phyloP scores from a whole-genome alignment of 2,113 vertebrate species.

The Sylvilagus bachmani region DNA sequence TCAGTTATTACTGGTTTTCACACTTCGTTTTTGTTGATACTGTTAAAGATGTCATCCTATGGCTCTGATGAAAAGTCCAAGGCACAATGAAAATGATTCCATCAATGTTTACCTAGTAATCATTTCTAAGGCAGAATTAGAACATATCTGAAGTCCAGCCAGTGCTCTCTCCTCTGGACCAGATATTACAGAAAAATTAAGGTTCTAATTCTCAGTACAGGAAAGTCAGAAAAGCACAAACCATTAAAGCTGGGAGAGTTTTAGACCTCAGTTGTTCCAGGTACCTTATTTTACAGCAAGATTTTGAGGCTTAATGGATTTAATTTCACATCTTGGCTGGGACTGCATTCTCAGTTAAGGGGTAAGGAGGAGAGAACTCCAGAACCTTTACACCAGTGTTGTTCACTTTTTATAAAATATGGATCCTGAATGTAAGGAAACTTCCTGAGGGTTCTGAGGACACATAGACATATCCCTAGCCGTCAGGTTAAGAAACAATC shows the following conservation, averaged over 20 bases:
- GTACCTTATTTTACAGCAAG: background rate
- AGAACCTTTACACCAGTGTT: background rate
- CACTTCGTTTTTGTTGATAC: background rate
- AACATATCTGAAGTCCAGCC: background rate
- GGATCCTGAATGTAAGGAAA: conserved; percentile 31
- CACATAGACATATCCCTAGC: background rate
- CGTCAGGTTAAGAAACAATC: conserved; percentile 26
- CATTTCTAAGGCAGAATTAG: conserved; percentile 38
- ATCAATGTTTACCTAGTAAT: background rate
- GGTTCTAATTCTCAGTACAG: background rate
- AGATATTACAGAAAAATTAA: conserved; percentile 36
- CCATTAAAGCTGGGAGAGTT: background rate
- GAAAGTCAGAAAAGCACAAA: background rate
- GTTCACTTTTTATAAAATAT: background rate
- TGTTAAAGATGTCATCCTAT: background rate
- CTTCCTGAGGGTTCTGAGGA: conserved; percentile 16
- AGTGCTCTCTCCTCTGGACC: conserved; percentile 1
- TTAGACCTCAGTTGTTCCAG: background rate
- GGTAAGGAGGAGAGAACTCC: background rate
- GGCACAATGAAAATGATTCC: conserved; percentile 9
- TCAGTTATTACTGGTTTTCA: conserved; percentile 8
- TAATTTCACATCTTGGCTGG: background rate
- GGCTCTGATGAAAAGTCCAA: conserved; percentile 21
- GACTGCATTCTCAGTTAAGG: background rate
- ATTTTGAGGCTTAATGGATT: background rate